phyloP scores from a whole-genome alignment of 2,797 vertebrate genomes.

The Tauraco hartlaubi region DNA sequence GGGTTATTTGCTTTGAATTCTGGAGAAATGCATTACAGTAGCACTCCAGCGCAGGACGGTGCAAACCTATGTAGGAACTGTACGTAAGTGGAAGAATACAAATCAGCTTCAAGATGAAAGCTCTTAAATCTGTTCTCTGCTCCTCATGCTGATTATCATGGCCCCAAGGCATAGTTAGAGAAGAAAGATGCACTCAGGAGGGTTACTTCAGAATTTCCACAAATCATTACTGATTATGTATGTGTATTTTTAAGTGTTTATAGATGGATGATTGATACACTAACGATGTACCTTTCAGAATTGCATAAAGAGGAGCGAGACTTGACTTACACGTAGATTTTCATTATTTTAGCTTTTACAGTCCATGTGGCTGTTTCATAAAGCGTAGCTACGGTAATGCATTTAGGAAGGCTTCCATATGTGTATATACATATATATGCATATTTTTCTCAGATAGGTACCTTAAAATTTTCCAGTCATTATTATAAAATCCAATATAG shows the following conservation, averaged over 20 bases:
- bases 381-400: background rate
- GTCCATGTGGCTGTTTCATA: background rate
- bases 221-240: conserved; percentile 33
- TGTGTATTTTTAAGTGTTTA: conserved; percentile 39
- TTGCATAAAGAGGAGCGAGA: background rate
- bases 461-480: background rate
- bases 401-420: background rate
- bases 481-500: background rate
- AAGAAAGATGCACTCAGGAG: conserved; percentile 25
- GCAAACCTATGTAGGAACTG: background rate
- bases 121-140: conserved; percentile 35
- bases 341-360: conserved; percentile 9
- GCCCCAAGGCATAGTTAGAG: conserved; percentile 27
- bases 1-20: background rate
- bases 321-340: conserved; percentile 17
- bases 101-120: conserved; percentile 56
- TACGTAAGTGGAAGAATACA: background rate
- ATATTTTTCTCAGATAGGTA: conserved; percentile 7
- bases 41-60: background rate
- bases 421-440: background rate
- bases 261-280: background rate
- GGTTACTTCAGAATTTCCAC: conserved; percentile 51
- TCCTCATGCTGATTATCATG: conserved; percentile 25
- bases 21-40: background rate
- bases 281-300: background rate